Evolutionary conservation across 2,113 vertebrate genomes (phyloP).

Genomic region (Prinia subflava): DNA sequence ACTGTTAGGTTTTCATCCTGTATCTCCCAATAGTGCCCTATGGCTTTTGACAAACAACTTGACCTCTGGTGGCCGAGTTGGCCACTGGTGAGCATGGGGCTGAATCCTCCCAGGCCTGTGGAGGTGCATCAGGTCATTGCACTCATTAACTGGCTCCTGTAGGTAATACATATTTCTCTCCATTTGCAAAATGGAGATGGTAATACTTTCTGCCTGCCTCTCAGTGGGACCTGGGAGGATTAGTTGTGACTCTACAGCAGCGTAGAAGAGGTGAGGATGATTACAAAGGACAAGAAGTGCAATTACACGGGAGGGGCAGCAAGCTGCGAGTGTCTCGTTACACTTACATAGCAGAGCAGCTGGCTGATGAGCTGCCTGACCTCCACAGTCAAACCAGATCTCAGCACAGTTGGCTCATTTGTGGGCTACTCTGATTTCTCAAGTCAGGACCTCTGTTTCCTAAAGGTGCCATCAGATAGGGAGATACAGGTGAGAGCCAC

Average conservation of each 20-base stretch:
- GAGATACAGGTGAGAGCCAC: neutral
- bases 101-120: neutral
- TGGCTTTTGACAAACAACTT: neutral
- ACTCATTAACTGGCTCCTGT: neutral
- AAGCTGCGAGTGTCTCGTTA: slow-evolving; percentile 29
- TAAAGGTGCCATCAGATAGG: neutral
- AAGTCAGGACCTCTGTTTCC: neutral
- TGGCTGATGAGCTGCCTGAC: slow-evolving; percentile 56
- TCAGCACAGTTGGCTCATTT: slow-evolving; percentile 54
- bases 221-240: slow-evolving; percentile 34
- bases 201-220: neutral
- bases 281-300: slow-evolving; percentile 44
- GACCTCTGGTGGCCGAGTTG: neutral
- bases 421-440: slow-evolving; percentile 4
- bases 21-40: neutral
- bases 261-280: neutral
- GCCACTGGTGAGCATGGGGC: fast-evolving
- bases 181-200: neutral
- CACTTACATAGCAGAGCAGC: slow-evolving; percentile 21
- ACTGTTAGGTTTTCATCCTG: fast-evolving
- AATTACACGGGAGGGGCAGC: slow-evolving; percentile 28
- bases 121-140: neutral
- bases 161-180: neutral
- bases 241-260: neutral
- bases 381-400: slow-evolving; percentile 34